These are phyloP conservation scores for Onychomys leucogaster DNA, from an alignment of 2,797 vertebrate species.

Conservation along the genomic window DNA sequence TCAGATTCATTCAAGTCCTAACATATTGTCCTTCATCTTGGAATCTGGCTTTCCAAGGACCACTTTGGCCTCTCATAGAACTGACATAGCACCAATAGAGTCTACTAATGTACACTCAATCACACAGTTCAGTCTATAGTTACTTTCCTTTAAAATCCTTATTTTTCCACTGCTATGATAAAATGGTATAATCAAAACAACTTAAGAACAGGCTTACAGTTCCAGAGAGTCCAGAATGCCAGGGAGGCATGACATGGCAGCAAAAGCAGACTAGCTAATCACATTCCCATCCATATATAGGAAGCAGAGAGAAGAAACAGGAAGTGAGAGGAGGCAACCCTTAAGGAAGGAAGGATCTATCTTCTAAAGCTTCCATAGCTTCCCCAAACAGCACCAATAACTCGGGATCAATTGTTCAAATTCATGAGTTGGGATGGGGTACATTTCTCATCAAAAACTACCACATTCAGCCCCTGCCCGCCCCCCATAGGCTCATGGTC, in stretches of 20 bases:
- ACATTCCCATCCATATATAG: neutral
- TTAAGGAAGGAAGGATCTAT: neutral
- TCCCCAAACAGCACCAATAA: neutral
- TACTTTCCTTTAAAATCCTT: neutral
- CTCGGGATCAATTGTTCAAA: neutral
- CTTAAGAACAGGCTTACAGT: too few relatives aligned
- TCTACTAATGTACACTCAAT: neutral
- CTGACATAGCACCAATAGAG: neutral
- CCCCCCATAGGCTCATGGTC: neutral
- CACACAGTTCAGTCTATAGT: neutral
- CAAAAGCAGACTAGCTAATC: neutral
- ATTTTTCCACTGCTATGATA: neutral
- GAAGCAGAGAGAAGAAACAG: neutral
- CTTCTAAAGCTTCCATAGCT: neutral
- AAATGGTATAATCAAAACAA: neutral
- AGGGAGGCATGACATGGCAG: neutral
- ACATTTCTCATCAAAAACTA: neutral
- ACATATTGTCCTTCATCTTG: neutral
- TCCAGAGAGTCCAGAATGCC: neutral
- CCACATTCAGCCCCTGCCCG: neutral
- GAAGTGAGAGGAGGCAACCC: neutral
- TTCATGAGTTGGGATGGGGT: neutral
- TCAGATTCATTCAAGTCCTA: neutral
- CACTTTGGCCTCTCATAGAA: neutral
- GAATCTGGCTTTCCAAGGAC: conserved; percentile 26